phyloP scores from a whole-genome alignment of 1,140 invertebrate genomes.

The Chionoecetes opilio region DNA sequence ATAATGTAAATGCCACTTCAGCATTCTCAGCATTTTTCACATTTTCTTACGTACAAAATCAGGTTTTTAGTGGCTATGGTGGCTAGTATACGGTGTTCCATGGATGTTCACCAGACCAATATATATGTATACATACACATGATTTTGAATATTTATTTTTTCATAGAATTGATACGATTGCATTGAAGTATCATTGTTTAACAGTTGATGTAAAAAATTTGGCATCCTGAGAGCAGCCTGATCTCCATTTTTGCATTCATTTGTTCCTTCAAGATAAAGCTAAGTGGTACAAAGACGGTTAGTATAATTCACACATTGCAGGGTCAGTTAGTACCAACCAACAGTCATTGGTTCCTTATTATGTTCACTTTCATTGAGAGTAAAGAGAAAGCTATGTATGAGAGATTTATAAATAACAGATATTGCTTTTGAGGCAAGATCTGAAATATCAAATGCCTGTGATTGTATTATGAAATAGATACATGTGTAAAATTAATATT shows the following conservation, averaged over 20 bases:
- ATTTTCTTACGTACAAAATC: slow-evolving; percentile 55
- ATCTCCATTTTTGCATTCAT: not conserved
- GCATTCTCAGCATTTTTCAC: slow-evolving; percentile 32
- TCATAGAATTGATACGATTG: not conserved
- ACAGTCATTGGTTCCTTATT: not conserved
- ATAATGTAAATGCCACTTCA: slow-evolving; percentile 22
- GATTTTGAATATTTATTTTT: not conserved
- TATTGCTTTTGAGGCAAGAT: too few relatives aligned
- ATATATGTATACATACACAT: not conserved
- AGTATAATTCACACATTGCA: too few relatives aligned
- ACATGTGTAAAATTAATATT: too few relatives aligned
- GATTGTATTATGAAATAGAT: too few relatives aligned
- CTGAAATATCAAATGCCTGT: too few relatives aligned
- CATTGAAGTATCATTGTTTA: not conserved
- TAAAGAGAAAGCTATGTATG: too few relatives aligned
- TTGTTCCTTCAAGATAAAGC: too few relatives aligned
- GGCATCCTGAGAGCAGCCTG: not conserved
- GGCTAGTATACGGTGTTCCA: slow-evolving; percentile 29
- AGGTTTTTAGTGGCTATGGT: slow-evolving; percentile 54
- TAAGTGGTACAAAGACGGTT: too few relatives aligned
- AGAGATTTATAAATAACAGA: too few relatives aligned
- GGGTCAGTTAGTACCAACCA: not conserved
- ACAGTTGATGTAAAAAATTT: too few relatives aligned
- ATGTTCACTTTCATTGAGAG: too few relatives aligned
- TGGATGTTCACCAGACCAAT: not conserved